Evolutionary conservation across 1,140 invertebrate species (phyloP).

Genomic region (Eriosoma lanigerum): DNA sequence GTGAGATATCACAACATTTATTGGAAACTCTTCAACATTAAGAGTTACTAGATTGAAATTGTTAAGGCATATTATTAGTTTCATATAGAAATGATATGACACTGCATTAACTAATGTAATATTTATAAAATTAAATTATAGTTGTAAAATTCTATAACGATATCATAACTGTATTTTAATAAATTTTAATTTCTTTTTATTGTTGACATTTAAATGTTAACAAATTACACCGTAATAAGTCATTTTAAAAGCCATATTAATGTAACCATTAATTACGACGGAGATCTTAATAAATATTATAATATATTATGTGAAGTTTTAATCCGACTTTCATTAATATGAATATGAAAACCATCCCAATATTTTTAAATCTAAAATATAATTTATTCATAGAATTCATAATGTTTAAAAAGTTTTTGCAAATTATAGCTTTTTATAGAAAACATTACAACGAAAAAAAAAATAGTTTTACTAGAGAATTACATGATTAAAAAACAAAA

Average conservation of each 20-base stretch:
- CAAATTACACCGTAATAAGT: not conserved
- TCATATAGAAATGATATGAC: too few relatives aligned
- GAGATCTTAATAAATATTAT: not conserved
- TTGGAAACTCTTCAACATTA: too few relatives aligned
- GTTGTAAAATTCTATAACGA: too few relatives aligned
- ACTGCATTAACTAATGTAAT: too few relatives aligned
- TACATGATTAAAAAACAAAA: constrained; percentile 33
- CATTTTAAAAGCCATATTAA: constrained; percentile 9
- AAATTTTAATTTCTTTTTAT: not conserved
- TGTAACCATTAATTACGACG: constrained; percentile 1
- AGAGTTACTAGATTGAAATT: too few relatives aligned
- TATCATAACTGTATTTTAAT: not conserved
- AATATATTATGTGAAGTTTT: not conserved
- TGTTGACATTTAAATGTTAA: not conserved
- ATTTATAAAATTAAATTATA: too few relatives aligned
- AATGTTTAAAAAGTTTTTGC: constrained; percentile 7
- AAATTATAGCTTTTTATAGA: constrained; percentile 15
- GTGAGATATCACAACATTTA: too few relatives aligned
- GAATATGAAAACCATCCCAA: constrained; percentile 13
- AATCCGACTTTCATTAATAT: constrained; percentile 10
- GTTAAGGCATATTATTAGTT: too few relatives aligned
- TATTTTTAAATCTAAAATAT: constrained; percentile 4
- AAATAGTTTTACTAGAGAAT: not conserved
- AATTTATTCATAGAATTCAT: constrained; percentile 3
- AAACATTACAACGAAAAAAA: not conserved